A percentile compares a stretch with the other conserved stretches of the same genome.
phyloP scores from a whole-genome alignment of 2,888 invertebrate genomes.

The Pimpla rufipes region DNA sequence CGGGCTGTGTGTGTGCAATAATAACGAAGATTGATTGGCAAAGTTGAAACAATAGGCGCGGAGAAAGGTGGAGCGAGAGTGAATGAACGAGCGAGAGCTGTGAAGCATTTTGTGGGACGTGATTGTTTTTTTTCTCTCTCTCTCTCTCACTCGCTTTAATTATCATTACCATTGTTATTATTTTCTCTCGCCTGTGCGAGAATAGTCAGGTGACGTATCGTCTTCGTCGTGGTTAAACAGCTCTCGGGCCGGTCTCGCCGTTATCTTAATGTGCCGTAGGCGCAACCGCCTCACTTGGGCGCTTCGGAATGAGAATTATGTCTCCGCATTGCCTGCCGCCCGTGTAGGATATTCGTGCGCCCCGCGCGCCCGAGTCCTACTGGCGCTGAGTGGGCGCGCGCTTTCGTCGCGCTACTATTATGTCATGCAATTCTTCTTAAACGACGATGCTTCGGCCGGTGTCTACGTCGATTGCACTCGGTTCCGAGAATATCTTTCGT shows the following conservation, averaged over 20 bases:
- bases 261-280: constrained; percentile 64
- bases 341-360: no score
- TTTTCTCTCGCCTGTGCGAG: constrained; percentile 24
- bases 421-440: constrained; percentile 53
- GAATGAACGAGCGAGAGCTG: constrained; percentile 19
- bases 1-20: neutral
- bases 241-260: constrained; percentile 50
- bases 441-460: constrained; percentile 31
- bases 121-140: constrained; percentile 30
- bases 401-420: constrained; percentile 20
- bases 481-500: constrained; percentile 44
- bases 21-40: constrained; percentile 41
- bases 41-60: constrained; percentile 44
- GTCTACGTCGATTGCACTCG: constrained; percentile 31
- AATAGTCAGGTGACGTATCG: constrained; percentile 53
- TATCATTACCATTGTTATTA: neutral
- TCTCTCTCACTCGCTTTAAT: no score
- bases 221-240: constrained; percentile 47
- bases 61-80: constrained; percentile 51
- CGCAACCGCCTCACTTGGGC: constrained; percentile 56
- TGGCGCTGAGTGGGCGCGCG: neutral
- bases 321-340: neutral
- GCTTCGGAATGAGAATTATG: constrained; percentile 32
- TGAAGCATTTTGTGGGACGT: constrained; percentile 30
- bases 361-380: constrained; percentile 2